Percentiles rank a stretch among this genome's conserved stretches.
phyloP scores from a whole-genome alignment of 1,140 invertebrate species.

The Linepithema humile region DNA sequence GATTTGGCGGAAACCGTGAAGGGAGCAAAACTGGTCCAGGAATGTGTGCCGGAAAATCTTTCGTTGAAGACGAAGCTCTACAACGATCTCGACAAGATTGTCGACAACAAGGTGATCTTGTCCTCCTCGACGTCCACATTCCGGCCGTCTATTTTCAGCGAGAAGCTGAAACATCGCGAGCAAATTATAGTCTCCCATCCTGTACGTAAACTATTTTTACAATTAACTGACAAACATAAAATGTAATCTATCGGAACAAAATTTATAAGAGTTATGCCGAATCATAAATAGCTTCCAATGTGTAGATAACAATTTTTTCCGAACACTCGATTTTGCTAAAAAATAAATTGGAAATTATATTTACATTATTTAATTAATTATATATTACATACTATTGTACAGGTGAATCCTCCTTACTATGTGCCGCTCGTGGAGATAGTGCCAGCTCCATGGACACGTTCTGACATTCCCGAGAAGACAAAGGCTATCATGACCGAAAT shows the following conservation, averaged over 20 bases:
- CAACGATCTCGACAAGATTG: slow-evolving; percentile 90
- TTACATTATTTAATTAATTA: not conserved
- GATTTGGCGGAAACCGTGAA: slow-evolving; percentile 88
- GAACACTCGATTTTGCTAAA: no score
- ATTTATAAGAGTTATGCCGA: no score
- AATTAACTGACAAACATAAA: no score
- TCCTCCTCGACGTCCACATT: slow-evolving; percentile 97
- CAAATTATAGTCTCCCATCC: slow-evolving; percentile 95
- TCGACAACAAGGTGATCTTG: slow-evolving; percentile 90
- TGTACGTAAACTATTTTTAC: slow-evolving; percentile 84
- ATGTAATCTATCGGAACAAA: no score
- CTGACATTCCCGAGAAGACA: slow-evolving; percentile 88
- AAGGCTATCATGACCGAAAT: slow-evolving; percentile 93
- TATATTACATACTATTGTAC: slow-evolving; percentile 16
- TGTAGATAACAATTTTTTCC: no score
- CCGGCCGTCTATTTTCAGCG: slow-evolving; percentile 93
- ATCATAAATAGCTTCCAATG: no score
- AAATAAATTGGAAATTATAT: not conserved
- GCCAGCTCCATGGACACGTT: slow-evolving; percentile 95
- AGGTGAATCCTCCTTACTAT: slow-evolving; percentile 98
- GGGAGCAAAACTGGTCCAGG: slow-evolving; percentile 92
- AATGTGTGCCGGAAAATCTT: slow-evolving; percentile 96
- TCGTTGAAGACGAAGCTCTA: slow-evolving; percentile 94
- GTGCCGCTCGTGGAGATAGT: slow-evolving; percentile 97
- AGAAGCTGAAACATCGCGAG: slow-evolving; percentile 90